Evolutionary conservation across 2,113 vertebrate genomes (phyloP).

Genomic region (Xenopus borealis): DNA sequence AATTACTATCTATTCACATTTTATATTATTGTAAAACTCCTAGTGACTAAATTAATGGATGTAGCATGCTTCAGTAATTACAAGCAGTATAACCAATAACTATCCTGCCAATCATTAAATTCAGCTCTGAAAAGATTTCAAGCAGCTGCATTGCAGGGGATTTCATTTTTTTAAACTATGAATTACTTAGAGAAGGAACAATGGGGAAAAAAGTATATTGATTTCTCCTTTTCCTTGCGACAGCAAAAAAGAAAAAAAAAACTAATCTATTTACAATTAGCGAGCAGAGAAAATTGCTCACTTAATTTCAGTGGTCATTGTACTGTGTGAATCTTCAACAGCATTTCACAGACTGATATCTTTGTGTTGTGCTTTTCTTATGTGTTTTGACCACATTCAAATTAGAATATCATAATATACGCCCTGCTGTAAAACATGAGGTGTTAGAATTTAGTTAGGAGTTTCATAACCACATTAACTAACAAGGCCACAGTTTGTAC

Average conservation of each 20-base stretch:
- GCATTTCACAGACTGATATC: conserved; percentile 31
- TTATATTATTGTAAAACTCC: conserved; percentile 46
- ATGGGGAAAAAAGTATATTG: conserved; percentile 30
- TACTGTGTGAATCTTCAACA: conserved; percentile 39
- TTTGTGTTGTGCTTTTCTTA: conserved; percentile 27
- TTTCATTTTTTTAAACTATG: conserved; percentile 28
- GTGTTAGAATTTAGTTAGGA: no score
- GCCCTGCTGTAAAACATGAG: no score
- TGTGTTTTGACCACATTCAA: conserved; percentile 25
- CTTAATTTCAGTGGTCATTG: conserved; percentile 42
- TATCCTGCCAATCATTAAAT: conserved; percentile 32
- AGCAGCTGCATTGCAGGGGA: conserved; percentile 1
- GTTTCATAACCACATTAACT: no score
- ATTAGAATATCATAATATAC: no score
- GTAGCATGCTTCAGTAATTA: conserved; percentile 37
- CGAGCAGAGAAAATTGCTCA: conserved; percentile 39
- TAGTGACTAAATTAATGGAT: conserved; percentile 42
- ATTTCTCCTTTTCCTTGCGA: conserved; percentile 29
- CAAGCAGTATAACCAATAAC: conserved; percentile 32
- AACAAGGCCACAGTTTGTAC: no score
- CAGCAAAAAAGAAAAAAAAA: conserved; percentile 23
- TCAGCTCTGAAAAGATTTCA: conserved; percentile 2
- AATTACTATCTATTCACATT: conserved; percentile 46
- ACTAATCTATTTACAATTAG: conserved; percentile 47
- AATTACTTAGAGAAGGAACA: conserved; percentile 9